Evolutionary conservation across 1,140 invertebrate genomes (phyloP).

Genomic region (Zaprionus kolodkinae): DNA sequence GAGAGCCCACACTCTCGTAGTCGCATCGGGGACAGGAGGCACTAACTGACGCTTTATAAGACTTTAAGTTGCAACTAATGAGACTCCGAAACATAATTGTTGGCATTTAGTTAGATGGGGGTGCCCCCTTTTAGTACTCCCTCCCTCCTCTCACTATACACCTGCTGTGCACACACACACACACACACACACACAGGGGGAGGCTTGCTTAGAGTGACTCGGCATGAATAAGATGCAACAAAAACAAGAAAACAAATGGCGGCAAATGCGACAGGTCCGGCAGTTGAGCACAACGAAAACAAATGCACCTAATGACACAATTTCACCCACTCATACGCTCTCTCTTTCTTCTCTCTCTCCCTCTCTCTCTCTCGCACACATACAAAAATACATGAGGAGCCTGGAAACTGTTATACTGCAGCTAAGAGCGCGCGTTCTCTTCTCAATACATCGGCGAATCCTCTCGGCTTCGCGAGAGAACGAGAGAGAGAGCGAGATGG

Average conservation of each 20-base stretch:
- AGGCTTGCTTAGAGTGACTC: conserved; percentile 59
- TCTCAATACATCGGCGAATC: conserved; percentile 25
- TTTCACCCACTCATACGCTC: conserved; percentile 51
- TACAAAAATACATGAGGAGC: conserved; percentile 6
- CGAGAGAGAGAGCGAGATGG: conserved; percentile 31
- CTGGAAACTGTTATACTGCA: conserved; percentile 67
- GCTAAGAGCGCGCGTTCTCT: conserved; percentile 54
- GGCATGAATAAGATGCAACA: conserved; percentile 65
- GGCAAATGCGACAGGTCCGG: conserved; percentile 48
- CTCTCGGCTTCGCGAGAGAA: conserved; percentile 37
- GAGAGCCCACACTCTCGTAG: not conserved
- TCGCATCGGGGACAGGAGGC: not conserved
- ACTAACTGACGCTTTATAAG: conserved; percentile 59
- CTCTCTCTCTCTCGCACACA: not conserved
- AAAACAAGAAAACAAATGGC: conserved; percentile 57
- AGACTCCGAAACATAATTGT: conserved; percentile 82
- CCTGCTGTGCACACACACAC: conserved; percentile 13
- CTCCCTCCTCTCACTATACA: conserved; percentile 27
- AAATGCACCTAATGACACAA: conserved; percentile 83
- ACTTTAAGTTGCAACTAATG: conserved; percentile 81
- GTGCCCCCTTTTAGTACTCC: conserved; percentile 1
- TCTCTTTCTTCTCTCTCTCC: not conserved
- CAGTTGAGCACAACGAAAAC: conserved; percentile 70
- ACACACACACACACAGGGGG: conserved; percentile 22
- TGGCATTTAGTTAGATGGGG: conserved; percentile 70